Evolutionary conservation across 2,888 invertebrate species (phyloP), one percentile per base, ranked within the genome.

Genomic region (Caenorhabditis zanzibari): DNA sequence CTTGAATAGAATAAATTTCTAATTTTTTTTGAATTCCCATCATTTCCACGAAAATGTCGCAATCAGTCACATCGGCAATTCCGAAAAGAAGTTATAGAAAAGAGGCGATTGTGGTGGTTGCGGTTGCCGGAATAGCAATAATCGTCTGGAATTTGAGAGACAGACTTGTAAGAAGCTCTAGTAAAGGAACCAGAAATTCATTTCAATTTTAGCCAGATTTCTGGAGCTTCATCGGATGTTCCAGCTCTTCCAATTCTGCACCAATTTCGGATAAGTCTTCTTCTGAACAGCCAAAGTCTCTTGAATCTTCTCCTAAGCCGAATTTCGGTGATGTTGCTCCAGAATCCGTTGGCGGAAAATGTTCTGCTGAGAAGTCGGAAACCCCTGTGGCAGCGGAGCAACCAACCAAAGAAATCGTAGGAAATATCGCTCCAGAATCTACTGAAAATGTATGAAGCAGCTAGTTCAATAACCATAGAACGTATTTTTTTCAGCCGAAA

Each of bases 101-200:
- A 47, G 77, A 77, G 56, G 71, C 63, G 54, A 41, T 77, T 28
- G 49, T 68, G 3, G 69, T 69, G 10, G 59, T 54, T 19, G 77
- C 77, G 7, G 69, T 69, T 9, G 38, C 69, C 28, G 77, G 77
- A 63, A 44, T 77, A 49, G 77, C 61, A 1, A 26, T 77, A 12
- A 59, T 77, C 35, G 59, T 77, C 12, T 77, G 77, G 66, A 75
- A 66, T 75, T 75, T 54, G 44, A 75, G 75, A 56, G 66, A 58
- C 32, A 64, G 16, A 66, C 32, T 75, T 24, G 75, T 75, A 19
- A 12, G 41, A 16, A 47, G 19, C 16, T 19, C 3, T n/a, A 49
- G 4, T n/a, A 7, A 6, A 38, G n/a, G 1, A 4, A 6, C 10
- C 26, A 6, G 16, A 16, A 24, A 19, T 35, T 9, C 10, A 6